Conservation (phyloP, 2,113 vertebrate species). For the Varanus komodoensis region DNA sequence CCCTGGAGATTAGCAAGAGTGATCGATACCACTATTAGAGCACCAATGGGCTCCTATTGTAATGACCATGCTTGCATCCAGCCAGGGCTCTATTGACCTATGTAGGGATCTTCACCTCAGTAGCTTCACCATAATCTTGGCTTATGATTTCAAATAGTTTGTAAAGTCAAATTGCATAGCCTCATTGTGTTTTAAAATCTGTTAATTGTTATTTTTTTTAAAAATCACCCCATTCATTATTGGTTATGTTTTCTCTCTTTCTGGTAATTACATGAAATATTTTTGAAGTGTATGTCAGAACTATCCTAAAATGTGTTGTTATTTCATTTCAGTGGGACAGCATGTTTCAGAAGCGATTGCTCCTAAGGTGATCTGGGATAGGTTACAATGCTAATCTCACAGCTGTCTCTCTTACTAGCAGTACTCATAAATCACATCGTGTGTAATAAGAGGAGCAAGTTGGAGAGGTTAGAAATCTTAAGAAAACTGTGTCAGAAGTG, state of each 20-base stretch:
- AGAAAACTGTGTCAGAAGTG: slow-evolving; percentile 71
- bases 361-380: slow-evolving; percentile 58
- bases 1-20: not conserved
- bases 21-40: not conserved
- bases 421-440: slow-evolving; percentile 72
- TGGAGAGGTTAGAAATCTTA: slow-evolving; percentile 73
- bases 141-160: not conserved
- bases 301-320: slow-evolving; percentile 49
- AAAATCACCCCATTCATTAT: not conserved
- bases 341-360: slow-evolving; percentile 57
- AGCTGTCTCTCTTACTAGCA: slow-evolving; percentile 62
- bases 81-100: not conserved
- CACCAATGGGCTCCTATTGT: not conserved
- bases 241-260: slow-evolving; percentile 12
- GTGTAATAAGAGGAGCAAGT: slow-evolving; percentile 68
- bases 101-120: not conserved
- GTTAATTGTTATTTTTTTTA: not conserved
- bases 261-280: slow-evolving; percentile 28
- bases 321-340: slow-evolving; percentile 58
- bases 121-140: not conserved
- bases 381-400: slow-evolving; percentile 69
- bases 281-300: slow-evolving; percentile 49
- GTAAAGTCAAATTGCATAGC: not conserved
- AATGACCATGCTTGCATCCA: not conserved
- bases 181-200: not conserved